Evolutionary conservation across 2,888 invertebrate genomes (phyloP).

Genomic region (Petrolisthes cinctipes): DNA sequence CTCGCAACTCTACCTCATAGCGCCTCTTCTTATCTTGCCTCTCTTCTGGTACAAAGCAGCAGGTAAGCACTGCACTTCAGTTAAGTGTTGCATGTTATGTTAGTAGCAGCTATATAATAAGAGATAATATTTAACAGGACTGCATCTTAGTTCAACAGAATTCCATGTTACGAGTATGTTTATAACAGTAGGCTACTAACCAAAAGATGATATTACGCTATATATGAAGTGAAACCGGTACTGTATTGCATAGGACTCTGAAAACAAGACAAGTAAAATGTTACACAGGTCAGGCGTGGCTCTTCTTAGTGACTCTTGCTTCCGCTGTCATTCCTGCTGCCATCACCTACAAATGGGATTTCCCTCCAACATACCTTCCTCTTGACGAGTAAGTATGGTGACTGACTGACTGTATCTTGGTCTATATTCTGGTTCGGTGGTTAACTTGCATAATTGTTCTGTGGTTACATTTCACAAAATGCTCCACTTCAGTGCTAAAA

Average conservation of each 20-base stretch:
- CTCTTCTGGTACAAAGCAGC: constrained; percentile 5
- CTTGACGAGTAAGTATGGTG: no score
- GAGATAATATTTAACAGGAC: not conserved
- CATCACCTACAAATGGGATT: constrained; percentile 22
- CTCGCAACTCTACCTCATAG: constrained; percentile 34
- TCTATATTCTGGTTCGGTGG: no score
- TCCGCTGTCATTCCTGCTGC: constrained; percentile 22
- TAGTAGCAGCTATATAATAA: no score
- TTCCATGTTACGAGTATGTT: not conserved
- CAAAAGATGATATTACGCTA: not conserved
- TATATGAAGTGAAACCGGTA: not conserved
- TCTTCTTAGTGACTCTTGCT: constrained; percentile 21
- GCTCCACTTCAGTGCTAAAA: no score
- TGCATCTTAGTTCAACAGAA: not conserved
- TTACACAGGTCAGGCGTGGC: constrained; percentile 12
- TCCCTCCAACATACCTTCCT: not conserved
- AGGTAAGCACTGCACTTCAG: not conserved
- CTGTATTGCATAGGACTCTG: not conserved
- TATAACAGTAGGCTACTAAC: not conserved
- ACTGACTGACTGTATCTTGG: no score
- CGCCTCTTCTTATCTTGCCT: constrained; percentile 34
- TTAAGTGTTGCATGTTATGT: no score
- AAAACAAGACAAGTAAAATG: no score
- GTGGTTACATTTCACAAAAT: no score
- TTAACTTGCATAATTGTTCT: no score